Evolutionary conservation across 2,113 vertebrate species (phyloP), one percentile per base, ranked within the genome.

Genomic region (Pseudolaguvia tuberculata): DNA sequence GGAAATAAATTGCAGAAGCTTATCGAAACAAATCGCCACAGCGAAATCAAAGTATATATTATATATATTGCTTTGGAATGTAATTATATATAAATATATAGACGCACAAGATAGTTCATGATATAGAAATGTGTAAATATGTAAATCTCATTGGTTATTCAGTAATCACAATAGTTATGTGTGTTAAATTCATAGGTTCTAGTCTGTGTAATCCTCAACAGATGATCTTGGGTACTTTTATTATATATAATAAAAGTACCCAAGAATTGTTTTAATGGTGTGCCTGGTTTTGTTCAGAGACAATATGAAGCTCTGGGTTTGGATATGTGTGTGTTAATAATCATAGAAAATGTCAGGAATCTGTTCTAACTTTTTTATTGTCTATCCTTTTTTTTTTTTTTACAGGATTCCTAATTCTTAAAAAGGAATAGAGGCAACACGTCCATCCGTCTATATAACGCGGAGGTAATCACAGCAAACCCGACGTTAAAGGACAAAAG

Each of bases 401-500:
- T 79, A 81, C 81, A 86, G 78, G 25, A 48, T 82, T 81, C 68
- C 57, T 50, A n/a, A 78, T 84, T 79, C 72, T 52, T 79, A 76
- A 80, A 83, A 80, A 83, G 74, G 77, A 83, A 72, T 53, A 51
- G 73, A 79, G 71, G 86, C 80, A 23, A 53, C 58, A 83, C 83
- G 82, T 78, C 45, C 77, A 65, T 80, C 83, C 78, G 51, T 86
- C 84, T 50, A 73, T 84, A 85, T 85, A 79, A 81, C 76, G 79
- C 13, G 80, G 83, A 85, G 85, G 84, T 81, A 78, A 78, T 80
- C 84, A 83, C 66, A 79, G 85, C 81, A 80, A 82, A 78, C 78
- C 57, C 57, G 73, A 84, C 73, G 76, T 51, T 9, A 58, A 66
- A 79, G 72, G 84, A 88, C 88, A 87, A 84, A n/a, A 68, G 80